These are phyloP conservation scores for Sebastolobus alascanus DNA, from an alignment of 2,797 vertebrate species.

Conservation along the genomic window DNA sequence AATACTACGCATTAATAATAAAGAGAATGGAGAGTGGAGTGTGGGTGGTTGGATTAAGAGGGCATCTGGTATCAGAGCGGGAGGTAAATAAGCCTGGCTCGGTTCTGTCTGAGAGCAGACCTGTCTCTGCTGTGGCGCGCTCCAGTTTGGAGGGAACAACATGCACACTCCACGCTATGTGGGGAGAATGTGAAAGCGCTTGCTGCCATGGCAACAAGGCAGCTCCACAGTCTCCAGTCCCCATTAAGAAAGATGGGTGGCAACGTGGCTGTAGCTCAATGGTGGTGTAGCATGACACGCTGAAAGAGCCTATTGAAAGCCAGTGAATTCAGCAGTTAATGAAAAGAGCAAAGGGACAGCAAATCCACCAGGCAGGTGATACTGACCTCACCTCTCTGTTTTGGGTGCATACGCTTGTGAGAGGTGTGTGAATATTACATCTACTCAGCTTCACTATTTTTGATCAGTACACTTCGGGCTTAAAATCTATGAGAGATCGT, in stretches of 20 bases:
- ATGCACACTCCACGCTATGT: slow-evolving; percentile 78
- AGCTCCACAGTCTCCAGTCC: slow-evolving; percentile 82
- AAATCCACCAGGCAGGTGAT: slow-evolving; percentile 64
- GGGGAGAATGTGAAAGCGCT: slow-evolving; percentile 84
- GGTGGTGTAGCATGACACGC: slow-evolving; percentile 79
- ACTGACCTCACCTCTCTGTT: slow-evolving; percentile 51
- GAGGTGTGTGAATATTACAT: slow-evolving; percentile 24
- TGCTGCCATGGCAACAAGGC: slow-evolving; percentile 88
- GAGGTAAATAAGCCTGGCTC: slow-evolving; percentile 65
- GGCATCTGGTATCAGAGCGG: slow-evolving; percentile 60
- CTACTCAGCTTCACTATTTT: slow-evolving; percentile 11
- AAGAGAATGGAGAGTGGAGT: slow-evolving; percentile 31
- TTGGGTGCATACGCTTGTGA: not conserved
- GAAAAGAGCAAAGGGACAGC: slow-evolving; percentile 66
- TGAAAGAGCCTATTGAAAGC: slow-evolving; percentile 82
- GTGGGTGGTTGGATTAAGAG: slow-evolving; percentile 57
- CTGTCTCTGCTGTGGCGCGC: slow-evolving; percentile 65
- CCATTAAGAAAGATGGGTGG: slow-evolving; percentile 84
- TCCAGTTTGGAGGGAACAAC: slow-evolving; percentile 69
- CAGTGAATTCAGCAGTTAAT: slow-evolving; percentile 75
- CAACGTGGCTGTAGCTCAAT: slow-evolving; percentile 76
- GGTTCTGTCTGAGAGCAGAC: slow-evolving; percentile 67
- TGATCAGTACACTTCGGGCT: not conserved
- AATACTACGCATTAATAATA: slow-evolving; percentile 49
- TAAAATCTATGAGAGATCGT: slow-evolving; percentile 1